Percentiles rank a stretch among this genome's conserved stretches.
Conservation (phyloP, 92 coral and sea anemone species). For the Ricordea florida region DNA sequence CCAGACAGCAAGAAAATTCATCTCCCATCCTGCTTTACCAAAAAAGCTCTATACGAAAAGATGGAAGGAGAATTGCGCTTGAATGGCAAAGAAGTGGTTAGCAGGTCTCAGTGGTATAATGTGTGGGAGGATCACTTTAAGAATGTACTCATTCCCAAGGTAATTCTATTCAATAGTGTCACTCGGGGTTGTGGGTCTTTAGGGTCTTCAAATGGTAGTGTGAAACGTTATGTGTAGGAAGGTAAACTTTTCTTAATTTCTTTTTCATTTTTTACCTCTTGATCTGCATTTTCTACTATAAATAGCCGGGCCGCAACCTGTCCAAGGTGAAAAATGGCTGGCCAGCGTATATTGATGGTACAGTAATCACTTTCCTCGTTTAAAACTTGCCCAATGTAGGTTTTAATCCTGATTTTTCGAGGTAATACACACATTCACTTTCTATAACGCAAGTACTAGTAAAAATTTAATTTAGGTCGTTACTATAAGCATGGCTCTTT, state of each 20-base stretch:
- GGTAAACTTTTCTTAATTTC: neutral
- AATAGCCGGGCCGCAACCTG: too few species aligned
- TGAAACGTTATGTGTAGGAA: too few species aligned
- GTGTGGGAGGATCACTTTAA: constrained; percentile 16
- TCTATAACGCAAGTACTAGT: too few species aligned
- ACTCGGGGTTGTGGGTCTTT: neutral
- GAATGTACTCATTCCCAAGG: constrained; percentile 25
- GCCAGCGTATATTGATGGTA: too few species aligned
- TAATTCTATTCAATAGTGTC: neutral
- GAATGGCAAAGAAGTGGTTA: neutral
- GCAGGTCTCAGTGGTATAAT: constrained; percentile 24
- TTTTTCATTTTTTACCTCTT: too few species aligned
- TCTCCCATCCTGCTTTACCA: constrained; percentile 35
- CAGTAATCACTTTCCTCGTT: neutral
- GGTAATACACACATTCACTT: too few species aligned
- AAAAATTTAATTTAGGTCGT: too few species aligned
- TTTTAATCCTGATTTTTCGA: neutral
- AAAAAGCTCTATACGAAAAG: neutral
- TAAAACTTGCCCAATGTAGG: neutral
- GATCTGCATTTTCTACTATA: too few species aligned
- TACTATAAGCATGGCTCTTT: neutral
- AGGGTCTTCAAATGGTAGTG: neutral
- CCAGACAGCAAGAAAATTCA: constrained; percentile 13
- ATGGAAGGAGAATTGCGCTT: constrained; percentile 1
- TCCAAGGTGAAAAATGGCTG: too few species aligned